phyloP scores from a whole-genome alignment of 2,113 vertebrate genomes.

The Lepisosteus oculatus region DNA sequence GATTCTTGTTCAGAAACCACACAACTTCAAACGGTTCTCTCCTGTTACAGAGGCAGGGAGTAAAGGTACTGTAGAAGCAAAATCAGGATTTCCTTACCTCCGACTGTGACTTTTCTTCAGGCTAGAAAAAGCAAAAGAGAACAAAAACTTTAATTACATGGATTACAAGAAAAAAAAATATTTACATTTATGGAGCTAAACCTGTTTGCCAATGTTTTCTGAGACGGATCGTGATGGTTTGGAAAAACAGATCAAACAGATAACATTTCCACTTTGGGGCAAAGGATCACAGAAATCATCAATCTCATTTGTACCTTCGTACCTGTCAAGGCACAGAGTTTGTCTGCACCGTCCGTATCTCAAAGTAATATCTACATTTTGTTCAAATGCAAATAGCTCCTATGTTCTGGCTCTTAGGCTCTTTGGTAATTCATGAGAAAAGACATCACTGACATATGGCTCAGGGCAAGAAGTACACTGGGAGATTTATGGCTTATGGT shows the following conservation, averaged over 20 bases:
- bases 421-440: neutral
- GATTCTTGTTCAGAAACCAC: too few species aligned
- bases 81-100: constrained; percentile 75
- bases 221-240: too few species aligned
- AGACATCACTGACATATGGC: neutral
- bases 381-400: constrained; percentile 2
- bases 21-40: too few species aligned
- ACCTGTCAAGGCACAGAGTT: neutral
- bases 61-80: neutral
- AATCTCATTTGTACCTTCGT: constrained; percentile 7
- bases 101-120: constrained; percentile 96
- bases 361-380: neutral
- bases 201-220: too few species aligned
- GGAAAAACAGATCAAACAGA: neutral
- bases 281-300: neutral
- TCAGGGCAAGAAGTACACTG: neutral
- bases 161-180: neutral
- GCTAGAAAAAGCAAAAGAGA: constrained; percentile 64
- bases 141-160: constrained; percentile 20
- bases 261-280: constrained; percentile 12
- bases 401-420: constrained; percentile 12
- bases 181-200: too few species aligned
- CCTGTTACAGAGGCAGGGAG: too few species aligned
- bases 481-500: neutral
- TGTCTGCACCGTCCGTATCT: neutral